Base-by-base conservation (phyloP, 2,888 invertebrate genomes). In the Orthosia gracilis region DNA sequence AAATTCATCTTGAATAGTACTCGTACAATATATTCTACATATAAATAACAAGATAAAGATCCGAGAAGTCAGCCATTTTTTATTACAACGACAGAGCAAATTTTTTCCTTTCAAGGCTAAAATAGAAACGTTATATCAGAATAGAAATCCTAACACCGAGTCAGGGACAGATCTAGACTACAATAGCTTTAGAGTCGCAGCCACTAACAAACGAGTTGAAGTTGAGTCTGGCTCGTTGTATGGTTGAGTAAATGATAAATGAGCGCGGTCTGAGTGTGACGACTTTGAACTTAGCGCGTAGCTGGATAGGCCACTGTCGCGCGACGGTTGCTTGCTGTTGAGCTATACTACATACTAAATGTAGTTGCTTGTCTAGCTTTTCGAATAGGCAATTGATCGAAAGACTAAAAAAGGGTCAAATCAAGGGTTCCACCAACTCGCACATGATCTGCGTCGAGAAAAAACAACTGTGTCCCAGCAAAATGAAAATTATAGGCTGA, bases 191-290 rank as follows among this genome's bases (percentile, higher is more conserved):
- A 61, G 70, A 70, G 75, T 71, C 65, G 65, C 23, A 66, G 70
- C 64, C 47, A 49, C 66, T 62, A 73, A 78, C 80, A 79, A 80
- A 82, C 77, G 68, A 69, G 73, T 64, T 63, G 69, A 58, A 83
- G 80, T 80, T 67, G 66, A 76, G 80, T 80, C 81, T 77, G 31
- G 69, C 67, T 69, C 61, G 61, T 55, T 71, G 79, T 78, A 55
- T 62, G 73, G 65, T 72, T 69, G 59, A 71, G 69, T 82, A 61
- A 82, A 82, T 82, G 83, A 82, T 84, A 81, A 81, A 83, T 83
- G 81, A 78, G 67, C 62, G 69, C 55, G 61, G 52, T 69, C 69
- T 69, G 71, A 74, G 70, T 69, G 69, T 65, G 61, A 67, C 58
- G 72, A 65, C 64, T 54, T 40, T 72, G 58, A 50, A 40, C 59